phyloP scores from a whole-genome alignment of 2,113 vertebrate genomes.

The Vombatus ursinus region DNA sequence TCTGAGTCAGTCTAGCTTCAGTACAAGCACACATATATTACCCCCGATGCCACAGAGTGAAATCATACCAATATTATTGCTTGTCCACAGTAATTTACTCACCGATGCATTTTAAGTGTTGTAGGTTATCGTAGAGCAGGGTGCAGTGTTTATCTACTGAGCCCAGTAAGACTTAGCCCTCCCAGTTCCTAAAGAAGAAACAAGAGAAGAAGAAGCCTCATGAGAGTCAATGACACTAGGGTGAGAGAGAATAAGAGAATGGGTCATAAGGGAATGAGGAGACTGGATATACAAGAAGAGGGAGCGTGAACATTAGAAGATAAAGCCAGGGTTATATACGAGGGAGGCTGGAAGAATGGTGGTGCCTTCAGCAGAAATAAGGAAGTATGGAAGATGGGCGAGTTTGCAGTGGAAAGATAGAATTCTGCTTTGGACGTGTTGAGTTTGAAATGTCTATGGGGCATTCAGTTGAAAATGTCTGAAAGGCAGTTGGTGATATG shows the following conservation, averaged over 20 bases:
- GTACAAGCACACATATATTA: neutral
- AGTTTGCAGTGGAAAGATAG: neutral
- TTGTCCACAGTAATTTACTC: neutral
- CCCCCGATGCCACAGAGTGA: neutral
- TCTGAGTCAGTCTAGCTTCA: neutral
- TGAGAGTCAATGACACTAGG: neutral
- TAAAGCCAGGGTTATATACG: neutral
- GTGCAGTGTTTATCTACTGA: neutral
- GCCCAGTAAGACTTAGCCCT: neutral
- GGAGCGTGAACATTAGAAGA: neutral
- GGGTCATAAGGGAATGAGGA: neutral
- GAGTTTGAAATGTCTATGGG: no score
- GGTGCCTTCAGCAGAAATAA: neutral
- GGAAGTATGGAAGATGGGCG: neutral
- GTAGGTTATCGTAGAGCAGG: neutral
- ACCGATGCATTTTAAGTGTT: neutral
- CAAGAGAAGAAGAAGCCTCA: neutral
- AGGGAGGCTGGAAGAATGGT: neutral
- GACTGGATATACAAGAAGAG: neutral
- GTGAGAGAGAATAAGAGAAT: neutral
- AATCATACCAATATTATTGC: neutral
- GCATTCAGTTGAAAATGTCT: neutral
- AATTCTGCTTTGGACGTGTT: neutral
- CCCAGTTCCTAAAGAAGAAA: neutral
- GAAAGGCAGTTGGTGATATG: neutral